Percentiles rank a stretch among this genome's conserved stretches.
These are phyloP conservation scores for Galerucella pusilla DNA, from an alignment of 2,888 invertebrate species.

Conservation along the genomic window DNA sequence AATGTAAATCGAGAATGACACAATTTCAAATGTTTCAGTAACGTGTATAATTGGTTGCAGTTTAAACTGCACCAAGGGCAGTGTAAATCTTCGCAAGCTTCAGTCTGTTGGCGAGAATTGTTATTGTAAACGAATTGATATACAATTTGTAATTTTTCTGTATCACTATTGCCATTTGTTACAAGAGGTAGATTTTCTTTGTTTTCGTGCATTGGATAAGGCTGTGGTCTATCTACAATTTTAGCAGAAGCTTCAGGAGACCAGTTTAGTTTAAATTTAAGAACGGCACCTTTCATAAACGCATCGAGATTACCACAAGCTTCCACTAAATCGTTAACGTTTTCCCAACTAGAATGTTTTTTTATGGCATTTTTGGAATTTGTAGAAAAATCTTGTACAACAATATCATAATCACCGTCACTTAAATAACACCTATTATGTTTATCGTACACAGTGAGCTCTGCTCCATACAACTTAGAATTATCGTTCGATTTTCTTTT, in stretches of 20 bases:
- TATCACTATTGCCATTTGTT: constrained; percentile 59
- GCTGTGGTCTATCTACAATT: constrained; percentile 74
- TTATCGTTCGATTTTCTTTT: constrained; percentile 71
- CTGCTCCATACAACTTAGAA: constrained; percentile 74
- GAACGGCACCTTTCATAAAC: constrained; percentile 70
- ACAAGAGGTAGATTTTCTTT: constrained; percentile 62
- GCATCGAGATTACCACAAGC: constrained; percentile 65
- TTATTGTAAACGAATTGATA: constrained; percentile 97
- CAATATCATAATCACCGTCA: constrained; percentile 91
- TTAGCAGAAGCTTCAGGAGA: constrained; percentile 77
- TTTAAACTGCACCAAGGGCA: constrained; percentile 97
- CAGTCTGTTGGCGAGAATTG: constrained; percentile 94
- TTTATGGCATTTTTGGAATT: constrained; percentile 71
- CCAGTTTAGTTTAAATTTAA: constrained; percentile 89
- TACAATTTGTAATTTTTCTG: constrained; percentile 80
- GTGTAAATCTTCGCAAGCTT: constrained; percentile 90
- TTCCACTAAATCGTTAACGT: constrained; percentile 68
- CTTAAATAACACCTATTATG: constrained; percentile 86
- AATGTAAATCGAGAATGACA: constrained; percentile 95
- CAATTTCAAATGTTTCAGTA: constrained; percentile 92
- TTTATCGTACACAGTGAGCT: constrained; percentile 90
- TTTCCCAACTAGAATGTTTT: constrained; percentile 80
- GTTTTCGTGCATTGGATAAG: constrained; percentile 65
- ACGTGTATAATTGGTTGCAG: constrained; percentile 86
- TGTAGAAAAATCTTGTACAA: constrained; percentile 77